Evolutionary conservation across 2,113 vertebrate species (phyloP).

Genomic region (Xiphophorus couchianus): DNA sequence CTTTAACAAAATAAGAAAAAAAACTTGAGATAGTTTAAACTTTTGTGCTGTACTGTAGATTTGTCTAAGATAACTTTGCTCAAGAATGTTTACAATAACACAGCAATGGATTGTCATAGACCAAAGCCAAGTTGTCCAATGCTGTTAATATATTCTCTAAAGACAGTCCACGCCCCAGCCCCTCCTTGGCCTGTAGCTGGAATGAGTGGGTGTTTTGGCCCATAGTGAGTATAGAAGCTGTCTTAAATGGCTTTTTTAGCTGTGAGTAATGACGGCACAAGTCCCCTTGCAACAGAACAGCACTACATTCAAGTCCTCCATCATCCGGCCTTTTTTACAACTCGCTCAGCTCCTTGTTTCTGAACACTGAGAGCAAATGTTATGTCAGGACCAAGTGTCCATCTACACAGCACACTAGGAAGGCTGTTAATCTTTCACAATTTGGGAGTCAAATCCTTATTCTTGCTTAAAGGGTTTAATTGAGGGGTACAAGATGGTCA

Average conservation of each 20-base stretch:
- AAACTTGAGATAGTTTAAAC: not conserved
- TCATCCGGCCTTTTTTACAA: slow-evolving; percentile 1
- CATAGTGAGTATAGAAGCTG: slow-evolving; percentile 42
- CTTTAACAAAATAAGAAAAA: not conserved
- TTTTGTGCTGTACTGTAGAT: not conserved
- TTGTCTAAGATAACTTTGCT: slow-evolving; percentile 31
- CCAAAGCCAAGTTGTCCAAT: slow-evolving; percentile 39
- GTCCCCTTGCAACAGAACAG: slow-evolving; percentile 30
- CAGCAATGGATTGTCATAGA: slow-evolving; percentile 28
- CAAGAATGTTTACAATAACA: slow-evolving; percentile 22
- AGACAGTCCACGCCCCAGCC: slow-evolving; percentile 41
- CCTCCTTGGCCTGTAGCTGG: slow-evolving; percentile 40
- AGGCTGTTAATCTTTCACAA: not conserved
- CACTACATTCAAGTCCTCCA: slow-evolving; percentile 23
- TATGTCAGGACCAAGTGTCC: slow-evolving; percentile 10
- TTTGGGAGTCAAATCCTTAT: not conserved
- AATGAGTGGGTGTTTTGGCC: slow-evolving; percentile 41
- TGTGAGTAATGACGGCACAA: slow-evolving; percentile 52
- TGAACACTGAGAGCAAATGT: slow-evolving; percentile 24
- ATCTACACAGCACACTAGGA: slow-evolving; percentile 6
- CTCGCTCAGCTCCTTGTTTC: slow-evolving; percentile 30
- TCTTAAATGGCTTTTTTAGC: slow-evolving; percentile 50
- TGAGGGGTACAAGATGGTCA: no score
- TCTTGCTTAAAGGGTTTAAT: not conserved
- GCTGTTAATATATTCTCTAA: slow-evolving; percentile 38